Percentiles rank a stretch among this genome's conserved stretches.
These are phyloP conservation scores for Columba guinea DNA, from an alignment of 2,797 vertebrate species.

Conservation along the genomic window DNA sequence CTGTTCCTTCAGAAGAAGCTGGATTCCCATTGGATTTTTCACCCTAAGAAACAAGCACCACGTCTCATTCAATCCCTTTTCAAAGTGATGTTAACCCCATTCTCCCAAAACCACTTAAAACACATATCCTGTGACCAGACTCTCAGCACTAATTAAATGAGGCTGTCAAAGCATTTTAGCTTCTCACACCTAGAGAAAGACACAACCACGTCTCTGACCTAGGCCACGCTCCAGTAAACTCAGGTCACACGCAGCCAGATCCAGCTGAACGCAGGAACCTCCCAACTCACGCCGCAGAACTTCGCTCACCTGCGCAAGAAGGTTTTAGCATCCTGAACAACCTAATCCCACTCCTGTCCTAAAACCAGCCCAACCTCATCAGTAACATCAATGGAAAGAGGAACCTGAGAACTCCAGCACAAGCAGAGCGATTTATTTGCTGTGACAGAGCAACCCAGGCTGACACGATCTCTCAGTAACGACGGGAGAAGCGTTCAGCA, in stretches of 20 bases:
- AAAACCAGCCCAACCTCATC: not conserved
- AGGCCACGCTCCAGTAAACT: not conserved
- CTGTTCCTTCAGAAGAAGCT: not conserved
- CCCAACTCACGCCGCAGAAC: not conserved
- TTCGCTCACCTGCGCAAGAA: not conserved
- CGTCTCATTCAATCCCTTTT: not conserved
- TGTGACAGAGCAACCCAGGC: not conserved
- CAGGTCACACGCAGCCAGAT: not conserved
- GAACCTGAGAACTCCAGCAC: not conserved
- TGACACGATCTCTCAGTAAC: not conserved
- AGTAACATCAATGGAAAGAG: not conserved
- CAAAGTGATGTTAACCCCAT: not conserved
- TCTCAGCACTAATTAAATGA: not conserved
- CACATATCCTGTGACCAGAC: not conserved
- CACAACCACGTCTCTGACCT: not conserved
- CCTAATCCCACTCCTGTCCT: not conserved
- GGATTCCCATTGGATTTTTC: not conserved
- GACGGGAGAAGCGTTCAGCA: not conserved
- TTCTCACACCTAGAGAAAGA: not conserved
- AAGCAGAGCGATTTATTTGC: not conserved
- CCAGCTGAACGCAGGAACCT: not conserved
- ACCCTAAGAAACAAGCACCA: constrained; percentile 32
- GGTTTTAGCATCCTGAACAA: not conserved
- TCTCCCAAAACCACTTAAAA: not conserved
- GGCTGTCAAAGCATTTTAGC: not conserved